Base-by-base conservation (phyloP, 1,140 invertebrate species). In the Eulimnadia texana region DNA sequence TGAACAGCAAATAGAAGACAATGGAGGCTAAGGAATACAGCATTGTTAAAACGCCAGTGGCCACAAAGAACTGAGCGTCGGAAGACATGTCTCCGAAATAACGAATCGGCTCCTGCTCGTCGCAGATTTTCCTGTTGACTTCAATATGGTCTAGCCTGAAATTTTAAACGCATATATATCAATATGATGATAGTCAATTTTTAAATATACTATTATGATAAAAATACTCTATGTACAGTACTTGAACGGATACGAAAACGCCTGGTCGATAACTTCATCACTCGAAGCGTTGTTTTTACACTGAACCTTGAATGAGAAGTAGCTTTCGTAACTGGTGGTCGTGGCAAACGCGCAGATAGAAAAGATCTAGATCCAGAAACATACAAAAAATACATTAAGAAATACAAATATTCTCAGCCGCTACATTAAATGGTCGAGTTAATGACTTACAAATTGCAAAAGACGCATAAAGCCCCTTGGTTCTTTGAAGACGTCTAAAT, bases 41-140 rank as follows among this genome's bases (percentile, higher is more conserved):
- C 69, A 84, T 78, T 9, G 80, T 76, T 20, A 85, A 71, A 16
- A 85, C 82, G 25, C 83, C 83, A 62, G 82, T 80, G 33, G 82
- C 79, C 16, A 85, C 84, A 71, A 80, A 86, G 72, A 84, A 85
- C 69, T 81, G 74, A 0, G 82, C 76, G 70, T 82, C 77, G 19
- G 79, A 77, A 51, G 76, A 78, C 64, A 77, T 78, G 67, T 82
- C 73, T 60, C 75, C 78, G 47, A 67, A 63, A 55, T 69, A 67
- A 2, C 59, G 25, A 23, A 67, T 58, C 2, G 6, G 22, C 1
- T 54, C 13, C 29, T 3, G 11, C n/a, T 25, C n/a, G 16, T 60
- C 53, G 50, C 59, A 60, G 25, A 58, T 50, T 19, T 11, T 22
- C 27, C 23, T 20, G 2, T 19, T 20, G 33, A 50, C 47, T n/a